Base-by-base conservation (phyloP, 2,888 invertebrate species). In the Cepaea hortensis region DNA sequence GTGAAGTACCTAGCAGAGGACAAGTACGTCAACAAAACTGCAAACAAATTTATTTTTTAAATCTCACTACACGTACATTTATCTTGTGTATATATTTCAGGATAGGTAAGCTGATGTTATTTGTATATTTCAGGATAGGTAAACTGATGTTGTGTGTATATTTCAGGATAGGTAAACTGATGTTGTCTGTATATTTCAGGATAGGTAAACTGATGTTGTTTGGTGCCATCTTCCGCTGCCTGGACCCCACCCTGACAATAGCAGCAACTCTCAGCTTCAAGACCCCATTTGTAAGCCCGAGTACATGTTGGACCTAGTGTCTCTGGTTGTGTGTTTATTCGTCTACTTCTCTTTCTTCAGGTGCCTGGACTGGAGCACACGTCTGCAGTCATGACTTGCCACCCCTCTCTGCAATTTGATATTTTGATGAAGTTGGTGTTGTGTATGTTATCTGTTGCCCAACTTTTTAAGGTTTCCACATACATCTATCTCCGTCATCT, bases 151-250 rank as follows among this genome's bases (percentile, higher is more conserved):
- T 98, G 20, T 96, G 55, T 55, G 7, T 55, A 9, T 55, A 9
- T 9, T 55, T 55, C 55, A 55, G 55, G 55, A 55, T 55, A 55
- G 11, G 6, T 55, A 55, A 55, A n/a, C 68, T 68, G n/a, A 5
- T 15, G 5, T 77, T 77, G 61, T 23, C 23, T 20, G 3, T 55
- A 15, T 85, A 23, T 77, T 97, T 97, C 3, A 97, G 97, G 91
- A 97, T 97, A 85, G 98, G 96, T 0, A 98, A 98, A 95, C 96
- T 98, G 96, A 95, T 98, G 86, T 94, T 98, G 20, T 96, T 98
- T 94, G 97, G 96, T 0, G 96, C 97, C 0, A 95, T 98, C 77
- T 98, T 98, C 94, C 96, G 97, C n/a, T 98, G 98, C 93, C 95
- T 98, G 23, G 97, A 98, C 94, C 97, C 98, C 3, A 96, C 98